Evolutionary conservation across 2,113 vertebrate species (phyloP), one percentile per base, ranked within the genome.

Genomic region (Blennius ocellaris): DNA sequence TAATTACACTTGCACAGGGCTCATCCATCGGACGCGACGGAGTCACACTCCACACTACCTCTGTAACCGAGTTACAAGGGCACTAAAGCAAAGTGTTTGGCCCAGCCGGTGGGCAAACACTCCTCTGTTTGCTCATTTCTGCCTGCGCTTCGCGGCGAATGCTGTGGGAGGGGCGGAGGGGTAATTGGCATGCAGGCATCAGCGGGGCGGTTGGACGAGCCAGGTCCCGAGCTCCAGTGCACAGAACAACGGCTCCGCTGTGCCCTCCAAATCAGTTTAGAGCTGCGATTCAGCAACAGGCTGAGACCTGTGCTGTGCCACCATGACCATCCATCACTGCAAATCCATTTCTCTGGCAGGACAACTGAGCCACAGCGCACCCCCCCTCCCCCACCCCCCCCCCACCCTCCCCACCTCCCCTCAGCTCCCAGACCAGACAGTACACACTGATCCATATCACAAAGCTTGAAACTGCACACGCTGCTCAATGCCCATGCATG

Each of bases 181-280:
- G 47, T 90, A 85, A 90, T 91, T 90, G 81, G 80, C 87, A 91
- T 90, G 86, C 89, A 87, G 41, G 79, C 57, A 70, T 40, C 72
- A 21, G 73, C 75, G 10, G 84, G 63, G 61, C 55, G 8, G 70
- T 40, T 54, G 57, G 70, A 51, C 49, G 84, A 81, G 86, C 83
- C 88, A 78, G 85, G 77, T 75, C 81, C 73, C 21, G 52, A 80
- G 80, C 82, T 60, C 54, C 16, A 71, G 70, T 63, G 60, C 68
- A 73, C 59, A 83, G 78, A 77, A 83, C 76, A 87, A 87, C 60
- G 80, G 85, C 84, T 83, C 81, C 39, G 61, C 89, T 88, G 82
- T 90, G 88, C 82, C 79, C 80, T 17, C 79, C 48, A 78, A 86
- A 90, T 82, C 11, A 57, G 81, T 70, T 80, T 80, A 83, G 78